phyloP scores from a whole-genome alignment of 92 coral and sea anemone genomes.

The Epizoanthus stellaris region DNA sequence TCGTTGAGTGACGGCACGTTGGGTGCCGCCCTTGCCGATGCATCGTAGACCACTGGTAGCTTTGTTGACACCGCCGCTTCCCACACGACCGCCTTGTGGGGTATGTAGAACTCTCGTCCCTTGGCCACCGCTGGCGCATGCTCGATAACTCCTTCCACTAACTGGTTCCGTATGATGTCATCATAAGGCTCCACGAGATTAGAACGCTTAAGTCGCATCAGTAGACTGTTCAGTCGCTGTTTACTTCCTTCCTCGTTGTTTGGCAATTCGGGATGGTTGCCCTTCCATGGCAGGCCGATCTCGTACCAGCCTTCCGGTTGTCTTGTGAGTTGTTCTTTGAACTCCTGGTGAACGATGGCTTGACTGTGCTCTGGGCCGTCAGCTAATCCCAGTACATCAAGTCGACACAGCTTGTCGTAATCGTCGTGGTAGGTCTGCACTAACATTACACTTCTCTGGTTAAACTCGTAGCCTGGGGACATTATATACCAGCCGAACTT shows the following conservation, averaged over 20 bases:
- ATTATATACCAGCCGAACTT: constrained; percentile 30
- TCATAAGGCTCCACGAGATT: constrained; percentile 10
- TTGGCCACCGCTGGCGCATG: not conserved
- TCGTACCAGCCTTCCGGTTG: constrained; percentile 12
- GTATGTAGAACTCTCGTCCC: constrained; percentile 22
- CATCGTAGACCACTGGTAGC: not conserved
- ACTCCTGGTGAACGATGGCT: not conserved
- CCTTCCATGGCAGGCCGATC: constrained; percentile 2
- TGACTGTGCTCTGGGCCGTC: constrained; percentile 31
- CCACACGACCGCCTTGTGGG: constrained; percentile 10
- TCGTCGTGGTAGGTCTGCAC: constrained; percentile 27
- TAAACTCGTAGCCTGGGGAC: constrained; percentile 26
- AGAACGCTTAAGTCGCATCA: not conserved
- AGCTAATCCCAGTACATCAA: constrained; percentile 25
- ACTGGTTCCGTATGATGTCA: constrained; percentile 5
- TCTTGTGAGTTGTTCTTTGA: constrained; percentile 15
- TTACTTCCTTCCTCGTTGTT: constrained; percentile 15
- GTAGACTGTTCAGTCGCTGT: not conserved
- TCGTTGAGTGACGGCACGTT: constrained; percentile 13
- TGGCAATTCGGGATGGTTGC: not conserved
- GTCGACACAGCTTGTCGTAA: constrained; percentile 24
- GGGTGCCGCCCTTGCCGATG: not conserved
- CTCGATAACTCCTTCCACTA: not conserved
- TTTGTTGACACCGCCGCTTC: not conserved
- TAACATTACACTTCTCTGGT: not conserved